Evolutionary conservation across 2,888 invertebrate species (phyloP), one percentile per base, ranked within the genome.

Genomic region (Entomobrya multifasciata): DNA sequence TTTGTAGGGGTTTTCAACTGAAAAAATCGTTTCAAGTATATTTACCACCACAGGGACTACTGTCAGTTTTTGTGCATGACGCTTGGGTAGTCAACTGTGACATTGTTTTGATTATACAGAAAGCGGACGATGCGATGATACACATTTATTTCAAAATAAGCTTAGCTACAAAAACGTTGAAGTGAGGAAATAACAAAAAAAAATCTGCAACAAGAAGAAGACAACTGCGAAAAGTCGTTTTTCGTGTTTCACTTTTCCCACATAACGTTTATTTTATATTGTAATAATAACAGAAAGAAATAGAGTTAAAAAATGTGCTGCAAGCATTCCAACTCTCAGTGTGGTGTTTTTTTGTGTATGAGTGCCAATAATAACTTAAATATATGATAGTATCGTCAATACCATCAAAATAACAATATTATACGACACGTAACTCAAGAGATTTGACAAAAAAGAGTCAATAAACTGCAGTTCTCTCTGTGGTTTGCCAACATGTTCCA

Each of bases 391-490:
- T 27, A 22, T 25, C 60, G 27, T 25, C 60, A 25, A 60, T 22
- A 22, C n/a, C n/a, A n/a, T n/a, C 25, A 22, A 13, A 60, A 22
- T 20, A 2, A n/a, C 22, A 67, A 67, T 44, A 44, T 67, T 44
- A 44, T 44, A 67, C 67, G 44, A 67, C 44, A 55, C n/a, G 20
- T 55, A 67, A 67, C 44, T 67, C 67, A 67, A 41, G 44, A 44
- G 13, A 22, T 44, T 20, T 65, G 65, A 65, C 8, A n/a, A 27
- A 41, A 36, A 65, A 65, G 65, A 65, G 67, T 44, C 44, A 67
- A 67, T 44, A 67, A 67, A 67, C 67, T 41, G 67, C 67, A 67
- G 41, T 67, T n/a, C 44, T n/a, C n/a, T n/a, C n/a, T 67, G 67
- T 44, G 67, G 67, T 44, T 67, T 22, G 67, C 67, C 67, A 67